These are phyloP conservation scores for Ophion ellenae DNA, from an alignment of 2,888 invertebrate genomes.

Conservation along the genomic window DNA sequence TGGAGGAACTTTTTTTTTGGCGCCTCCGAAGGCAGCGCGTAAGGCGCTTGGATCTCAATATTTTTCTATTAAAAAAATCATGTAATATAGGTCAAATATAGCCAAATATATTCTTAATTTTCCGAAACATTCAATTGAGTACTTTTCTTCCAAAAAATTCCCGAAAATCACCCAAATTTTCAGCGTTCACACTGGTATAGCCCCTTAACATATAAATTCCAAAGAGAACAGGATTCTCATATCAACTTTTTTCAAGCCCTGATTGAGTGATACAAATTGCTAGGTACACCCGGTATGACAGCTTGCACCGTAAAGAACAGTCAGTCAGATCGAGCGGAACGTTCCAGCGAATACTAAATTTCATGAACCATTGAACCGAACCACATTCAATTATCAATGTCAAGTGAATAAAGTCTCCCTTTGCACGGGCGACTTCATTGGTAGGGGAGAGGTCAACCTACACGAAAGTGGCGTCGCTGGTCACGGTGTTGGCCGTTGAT, in stretches of 20 bases:
- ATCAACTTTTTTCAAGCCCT: background rate
- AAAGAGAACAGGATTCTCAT: background rate
- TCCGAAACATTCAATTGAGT: too few relatives aligned
- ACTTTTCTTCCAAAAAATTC: too few relatives aligned
- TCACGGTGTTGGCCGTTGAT: background rate
- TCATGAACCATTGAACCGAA: constrained; percentile 2
- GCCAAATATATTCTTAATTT: too few relatives aligned
- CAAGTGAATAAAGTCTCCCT: background rate
- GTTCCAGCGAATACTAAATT: background rate
- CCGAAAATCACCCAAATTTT: too few relatives aligned
- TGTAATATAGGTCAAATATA: too few relatives aligned
- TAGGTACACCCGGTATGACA: background rate
- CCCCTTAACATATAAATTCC: background rate
- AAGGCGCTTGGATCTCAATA: too few relatives aligned
- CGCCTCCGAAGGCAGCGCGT: too few relatives aligned
- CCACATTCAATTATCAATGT: background rate
- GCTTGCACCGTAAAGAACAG: background rate
- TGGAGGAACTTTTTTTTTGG: too few relatives aligned
- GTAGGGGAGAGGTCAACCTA: background rate
- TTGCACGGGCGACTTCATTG: background rate
- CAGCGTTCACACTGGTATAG: too few relatives aligned
- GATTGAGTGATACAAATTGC: background rate
- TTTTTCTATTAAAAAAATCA: too few relatives aligned
- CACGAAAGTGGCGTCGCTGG: background rate
- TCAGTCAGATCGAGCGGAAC: background rate